Base-by-base conservation (phyloP, 2,888 invertebrate species). In the Amblyjoppa fuscipennis region DNA sequence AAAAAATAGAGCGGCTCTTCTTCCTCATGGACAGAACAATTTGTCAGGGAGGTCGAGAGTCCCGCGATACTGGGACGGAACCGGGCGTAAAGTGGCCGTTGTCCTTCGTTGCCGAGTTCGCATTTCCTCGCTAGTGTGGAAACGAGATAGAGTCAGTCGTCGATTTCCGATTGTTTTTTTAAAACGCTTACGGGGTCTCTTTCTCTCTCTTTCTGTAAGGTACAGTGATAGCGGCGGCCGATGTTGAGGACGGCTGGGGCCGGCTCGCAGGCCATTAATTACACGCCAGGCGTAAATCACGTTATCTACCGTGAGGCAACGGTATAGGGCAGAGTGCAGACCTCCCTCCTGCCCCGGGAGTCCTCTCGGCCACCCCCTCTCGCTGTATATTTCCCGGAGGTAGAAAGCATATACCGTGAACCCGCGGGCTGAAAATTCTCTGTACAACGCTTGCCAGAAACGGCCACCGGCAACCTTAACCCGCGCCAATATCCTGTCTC, bases 131-230 rank as follows among this genome's bases (percentile, higher is more conserved):
- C 31, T 34, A 70, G 69, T 51, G 31, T 61, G 61, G 61, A 31
- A 64, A 61, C 77, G 74, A 78, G 78, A 84, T 77, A 75, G 78
- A 79, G 74, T 38, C 70, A 89, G 91, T 92, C 91, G 91, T 89
- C 93, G 91, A 93, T 93, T 92, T 93, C 92, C 93, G 92, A 93
- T 92, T 91, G 91, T 90, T 91, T 90, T 90, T 84, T 81, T 75
- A 59, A 83, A 87, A 80, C 82, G 81, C 81, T 74, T 76, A 71
- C 78, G 76, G 71, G 56, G 56, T 34, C 53, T 25, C 3, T 61
- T n/a, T 16, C 6, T 20, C 51, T 49, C 45, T 49, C 45, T 16
- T 16, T 3, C 45, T 13, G 45, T 38, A 41, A 75, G 13, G 56
- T 53, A 41, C 16, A 78, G 45, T 59, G 59, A 59, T 9, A 56